phyloP scores from a whole-genome alignment of 2,113 vertebrate species.

The Prolemur simus region DNA sequence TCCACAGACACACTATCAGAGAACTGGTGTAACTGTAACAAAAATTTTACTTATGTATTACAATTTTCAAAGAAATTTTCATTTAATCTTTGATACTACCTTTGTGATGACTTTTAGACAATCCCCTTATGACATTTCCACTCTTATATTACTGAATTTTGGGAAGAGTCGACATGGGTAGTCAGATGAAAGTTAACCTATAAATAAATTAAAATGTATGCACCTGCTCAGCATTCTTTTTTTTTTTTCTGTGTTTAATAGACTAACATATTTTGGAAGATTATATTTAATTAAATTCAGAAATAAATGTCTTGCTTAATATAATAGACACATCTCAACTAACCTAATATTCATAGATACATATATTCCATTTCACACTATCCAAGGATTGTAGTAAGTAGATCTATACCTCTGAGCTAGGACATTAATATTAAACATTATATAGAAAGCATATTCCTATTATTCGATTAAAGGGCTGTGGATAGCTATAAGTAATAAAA shows the following conservation, averaged over 20 bases:
- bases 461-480: neutral
- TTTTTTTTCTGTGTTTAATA: neutral
- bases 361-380: neutral
- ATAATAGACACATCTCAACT: neutral
- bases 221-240: neutral
- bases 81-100: neutral
- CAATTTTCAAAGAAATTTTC: neutral
- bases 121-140: neutral
- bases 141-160: neutral
- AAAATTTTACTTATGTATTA: neutral
- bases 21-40: neutral
- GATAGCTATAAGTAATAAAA: neutral
- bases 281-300: neutral
- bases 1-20: neutral
- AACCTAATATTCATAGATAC: neutral
- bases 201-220: neutral
- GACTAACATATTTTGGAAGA: neutral
- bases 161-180: neutral
- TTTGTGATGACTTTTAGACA: neutral
- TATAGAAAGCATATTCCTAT: neutral
- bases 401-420: neutral
- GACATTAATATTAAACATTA: constrained; percentile 23
- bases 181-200: neutral
- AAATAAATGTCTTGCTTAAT: neutral
- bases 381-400: neutral